These are phyloP conservation scores for Zygaena filipendulae DNA, from an alignment of 2,888 invertebrate genomes.

Conservation along the genomic window DNA sequence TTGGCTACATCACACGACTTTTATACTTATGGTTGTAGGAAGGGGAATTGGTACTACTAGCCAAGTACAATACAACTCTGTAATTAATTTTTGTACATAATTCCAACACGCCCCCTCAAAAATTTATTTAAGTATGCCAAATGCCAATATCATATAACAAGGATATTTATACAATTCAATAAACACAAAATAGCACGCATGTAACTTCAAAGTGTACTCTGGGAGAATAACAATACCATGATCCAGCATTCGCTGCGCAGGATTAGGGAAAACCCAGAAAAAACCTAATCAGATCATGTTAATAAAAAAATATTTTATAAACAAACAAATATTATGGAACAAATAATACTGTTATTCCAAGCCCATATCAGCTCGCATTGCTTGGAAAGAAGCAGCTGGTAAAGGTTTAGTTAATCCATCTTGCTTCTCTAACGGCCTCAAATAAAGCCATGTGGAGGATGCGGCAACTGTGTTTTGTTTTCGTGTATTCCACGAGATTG, in stretches of 20 bases:
- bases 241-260: conserved; percentile 18
- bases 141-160: too few species aligned
- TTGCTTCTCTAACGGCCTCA: conserved; percentile 22
- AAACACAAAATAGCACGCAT: conserved; percentile 1
- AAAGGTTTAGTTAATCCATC: conserved; percentile 9
- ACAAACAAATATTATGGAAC: neutral
- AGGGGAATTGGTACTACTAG: too few species aligned
- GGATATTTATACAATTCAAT: too few species aligned
- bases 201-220: conserved; percentile 1
- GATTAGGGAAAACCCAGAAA: conserved; percentile 16
- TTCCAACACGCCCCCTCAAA: too few species aligned
- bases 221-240: conserved; percentile 6
- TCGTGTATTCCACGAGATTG: conserved; percentile 13
- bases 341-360: conserved; percentile 2
- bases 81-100: too few species aligned
- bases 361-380: conserved; percentile 3
- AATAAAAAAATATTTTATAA: neutral
- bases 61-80: too few species aligned
- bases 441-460: conserved; percentile 16
- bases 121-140: too few species aligned
- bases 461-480: conserved; percentile 14
- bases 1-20: too few species aligned
- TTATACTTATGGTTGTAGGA: too few species aligned
- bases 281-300: conserved; percentile 14
- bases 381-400: conserved; percentile 3